Evolutionary conservation across 2,888 invertebrate genomes (phyloP), one percentile per base, ranked within the genome.

Genomic region (Spisula solida): DNA sequence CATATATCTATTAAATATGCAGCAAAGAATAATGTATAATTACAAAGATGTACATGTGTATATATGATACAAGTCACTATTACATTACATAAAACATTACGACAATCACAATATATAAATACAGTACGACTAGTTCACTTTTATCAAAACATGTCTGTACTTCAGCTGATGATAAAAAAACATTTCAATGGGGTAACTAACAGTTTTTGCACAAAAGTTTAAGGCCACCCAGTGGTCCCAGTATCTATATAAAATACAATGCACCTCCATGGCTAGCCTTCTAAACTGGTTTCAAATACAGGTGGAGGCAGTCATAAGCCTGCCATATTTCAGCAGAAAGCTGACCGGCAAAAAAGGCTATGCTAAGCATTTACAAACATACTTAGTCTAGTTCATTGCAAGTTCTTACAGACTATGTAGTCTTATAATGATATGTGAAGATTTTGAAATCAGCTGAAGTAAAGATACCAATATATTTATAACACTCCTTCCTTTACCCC

Each of bases 401-500:
- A n/a, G n/a, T n/a, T n/a, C n/a, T n/a, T n/a, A n/a, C n/a, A n/a
- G n/a, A n/a, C n/a, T n/a, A n/a, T n/a, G n/a, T n/a, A n/a, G 51
- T 51, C 12, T 51, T 51, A 51, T 51, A 60, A n/a, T 20, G 1
- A 60, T 1, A 2, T 25, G 60, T 14, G 18, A 34, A 31, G 18
- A 16, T 34, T 31, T 31, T 75, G 75, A 31, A 18, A 75, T 34
- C 75, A 34, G 75, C 75, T 75, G 34, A 34, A 31, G 75, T 31
- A 14, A 31, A 16, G 18, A 75, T 34, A 10, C 31, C 29, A 75
- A 34, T 1, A 75, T 34, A n/a, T 8, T 34, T 75, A 75, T 34
- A 75, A 18, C 16, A 75, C 34, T 29, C 75, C 75, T 75, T 75
- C 75, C 16, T 75, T 75, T 75, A 34, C 75, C 34, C 75, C 75